phyloP scores from a whole-genome alignment of 37 sponge, comb jelly and placozoan species.

The Chondrosia reniformis region DNA sequence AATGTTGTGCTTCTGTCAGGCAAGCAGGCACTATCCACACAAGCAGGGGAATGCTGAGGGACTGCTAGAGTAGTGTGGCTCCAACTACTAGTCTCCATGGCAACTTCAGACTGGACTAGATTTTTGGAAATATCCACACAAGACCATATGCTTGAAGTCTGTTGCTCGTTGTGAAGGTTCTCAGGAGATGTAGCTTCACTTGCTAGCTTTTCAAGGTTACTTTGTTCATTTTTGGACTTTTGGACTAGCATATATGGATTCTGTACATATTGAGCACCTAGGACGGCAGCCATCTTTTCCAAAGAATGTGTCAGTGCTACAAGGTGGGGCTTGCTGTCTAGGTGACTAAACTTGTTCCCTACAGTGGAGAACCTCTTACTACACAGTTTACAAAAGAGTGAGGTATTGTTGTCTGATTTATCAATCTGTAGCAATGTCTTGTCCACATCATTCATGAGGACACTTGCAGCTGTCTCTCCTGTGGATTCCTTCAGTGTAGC shows the following conservation, averaged over 20 bases:
- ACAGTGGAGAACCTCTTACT: constrained; percentile 1
- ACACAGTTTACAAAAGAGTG: constrained; percentile 6
- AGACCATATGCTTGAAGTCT: too few species aligned
- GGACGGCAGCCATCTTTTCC: constrained; percentile 10
- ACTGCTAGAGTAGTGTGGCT: too few species aligned
- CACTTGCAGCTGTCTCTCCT: background rate
- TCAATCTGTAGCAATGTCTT: background rate
- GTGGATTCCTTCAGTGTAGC: background rate
- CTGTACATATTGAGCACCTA: constrained; percentile 3
- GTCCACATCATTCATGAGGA: background rate
- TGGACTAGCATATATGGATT: background rate
- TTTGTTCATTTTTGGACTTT: background rate
- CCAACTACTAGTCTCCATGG: too few species aligned
- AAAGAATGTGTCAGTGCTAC: background rate
- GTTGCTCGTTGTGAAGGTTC: too few species aligned
- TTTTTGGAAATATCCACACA: too few species aligned
- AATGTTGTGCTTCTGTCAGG: too few species aligned
- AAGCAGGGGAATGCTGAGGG: too few species aligned
- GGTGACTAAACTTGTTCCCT: constrained; percentile 19
- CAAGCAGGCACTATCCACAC: too few species aligned
- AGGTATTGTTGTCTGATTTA: background rate
- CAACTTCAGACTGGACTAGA: too few species aligned
- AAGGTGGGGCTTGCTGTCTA: constrained; percentile 16
- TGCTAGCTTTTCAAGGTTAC: too few species aligned
- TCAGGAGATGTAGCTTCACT: too few species aligned